These are phyloP conservation scores for Yponomeuta plumbellus DNA, from an alignment of 2,888 invertebrate species.

Conservation along the genomic window DNA sequence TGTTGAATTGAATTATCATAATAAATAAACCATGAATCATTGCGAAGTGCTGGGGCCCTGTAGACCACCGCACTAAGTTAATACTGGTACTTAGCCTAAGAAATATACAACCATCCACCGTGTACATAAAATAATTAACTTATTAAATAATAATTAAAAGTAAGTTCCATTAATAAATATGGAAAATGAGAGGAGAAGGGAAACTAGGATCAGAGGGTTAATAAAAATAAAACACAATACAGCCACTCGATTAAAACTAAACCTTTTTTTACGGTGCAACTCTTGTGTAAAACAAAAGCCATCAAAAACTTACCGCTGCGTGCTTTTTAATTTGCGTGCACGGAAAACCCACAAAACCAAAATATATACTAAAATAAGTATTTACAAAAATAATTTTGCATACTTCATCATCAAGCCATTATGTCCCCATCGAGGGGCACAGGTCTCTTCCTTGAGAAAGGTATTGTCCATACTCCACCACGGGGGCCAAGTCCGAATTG, in stretches of 20 bases:
- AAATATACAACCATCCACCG: slow-evolving; percentile 8
- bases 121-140: not conserved
- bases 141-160: not conserved
- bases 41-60: too few relatives aligned
- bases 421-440: too few relatives aligned
- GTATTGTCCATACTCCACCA: too few relatives aligned
- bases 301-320: not conserved
- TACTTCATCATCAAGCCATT: too few relatives aligned
- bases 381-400: too few relatives aligned
- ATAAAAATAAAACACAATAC: slow-evolving; percentile 1
- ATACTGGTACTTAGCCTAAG: not conserved
- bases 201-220: not conserved
- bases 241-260: not conserved
- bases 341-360: not conserved
- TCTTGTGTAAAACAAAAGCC: not conserved
- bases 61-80: not conserved
- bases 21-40: too few relatives aligned
- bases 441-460: too few relatives aligned
- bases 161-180: not conserved
- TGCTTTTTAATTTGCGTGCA: not conserved
- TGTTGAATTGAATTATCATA: too few relatives aligned
- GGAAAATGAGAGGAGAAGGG: not conserved
- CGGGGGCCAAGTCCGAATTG: too few relatives aligned
- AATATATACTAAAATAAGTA: too few relatives aligned
- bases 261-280: not conserved